Evolutionary conservation across 2,888 invertebrate species (phyloP).

Genomic region (Atethmia centrago): DNA sequence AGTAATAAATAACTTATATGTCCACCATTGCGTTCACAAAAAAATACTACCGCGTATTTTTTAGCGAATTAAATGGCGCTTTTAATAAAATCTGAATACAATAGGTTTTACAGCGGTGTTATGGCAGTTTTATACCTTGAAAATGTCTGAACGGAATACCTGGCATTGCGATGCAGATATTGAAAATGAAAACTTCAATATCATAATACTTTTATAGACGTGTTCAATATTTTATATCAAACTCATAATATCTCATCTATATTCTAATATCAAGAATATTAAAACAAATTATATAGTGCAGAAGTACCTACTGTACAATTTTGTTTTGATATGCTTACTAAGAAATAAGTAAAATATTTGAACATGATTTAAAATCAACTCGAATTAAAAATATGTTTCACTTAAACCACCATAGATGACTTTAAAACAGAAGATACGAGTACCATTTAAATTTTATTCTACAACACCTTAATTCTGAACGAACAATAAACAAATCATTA

Average conservation of each 20-base stretch:
- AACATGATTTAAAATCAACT: neutral
- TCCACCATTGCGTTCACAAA: neutral
- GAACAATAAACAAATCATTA: constrained; percentile 57
- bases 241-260: neutral
- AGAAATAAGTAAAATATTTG: neutral
- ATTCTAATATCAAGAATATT: neutral
- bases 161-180: neutral
- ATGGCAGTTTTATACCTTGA: neutral
- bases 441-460: constrained; percentile 64
- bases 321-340: neutral
- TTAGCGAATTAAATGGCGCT: neutral
- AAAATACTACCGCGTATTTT: neutral
- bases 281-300: neutral
- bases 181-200: neutral
- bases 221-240: neutral
- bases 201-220: neutral
- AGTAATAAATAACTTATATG: neutral
- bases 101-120: neutral
- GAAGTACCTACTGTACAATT: neutral
- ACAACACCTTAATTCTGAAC: constrained; percentile 57
- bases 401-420: constrained; percentile 23
- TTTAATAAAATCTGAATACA: constrained; percentile 5
- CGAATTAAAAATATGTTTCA: neutral
- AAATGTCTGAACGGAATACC: neutral
- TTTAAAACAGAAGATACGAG: constrained; percentile 36